A percentile compares a stretch with the other conserved stretches of the same genome.
These are phyloP conservation scores for Montifringilla adamsi DNA, from an alignment of 2,113 vertebrate species.

Conservation along the genomic window DNA sequence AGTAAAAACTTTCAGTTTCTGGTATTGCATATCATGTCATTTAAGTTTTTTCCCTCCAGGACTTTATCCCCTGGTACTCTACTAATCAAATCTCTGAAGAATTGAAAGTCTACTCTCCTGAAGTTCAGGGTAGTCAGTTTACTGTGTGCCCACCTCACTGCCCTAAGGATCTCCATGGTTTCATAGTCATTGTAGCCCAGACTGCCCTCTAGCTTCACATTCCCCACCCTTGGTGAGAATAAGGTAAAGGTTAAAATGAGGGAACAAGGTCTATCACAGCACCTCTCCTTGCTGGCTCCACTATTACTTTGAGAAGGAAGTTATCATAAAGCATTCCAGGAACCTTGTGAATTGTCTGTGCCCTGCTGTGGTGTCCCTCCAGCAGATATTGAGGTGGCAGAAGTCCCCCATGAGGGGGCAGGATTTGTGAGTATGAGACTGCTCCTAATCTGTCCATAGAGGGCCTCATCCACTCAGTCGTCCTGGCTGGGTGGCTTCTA, in stretches of 20 bases:
- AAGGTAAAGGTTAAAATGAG: fast-evolving
- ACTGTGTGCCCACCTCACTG: neutral
- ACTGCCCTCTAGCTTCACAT: neutral
- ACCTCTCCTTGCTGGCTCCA: neutral
- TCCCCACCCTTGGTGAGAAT: neutral
- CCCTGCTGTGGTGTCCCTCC: neutral
- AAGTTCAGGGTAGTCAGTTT: neutral
- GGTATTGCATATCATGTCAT: neutral
- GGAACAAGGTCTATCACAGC: neutral
- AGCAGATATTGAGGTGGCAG: neutral
- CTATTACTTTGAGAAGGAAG: neutral
- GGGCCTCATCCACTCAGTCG: neutral
- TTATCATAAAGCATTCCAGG: neutral
- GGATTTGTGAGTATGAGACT: neutral
- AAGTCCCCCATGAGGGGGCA: neutral
- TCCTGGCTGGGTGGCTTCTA: neutral
- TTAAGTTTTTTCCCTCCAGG: neutral
- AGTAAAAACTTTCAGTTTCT: neutral
- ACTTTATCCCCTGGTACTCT: neutral
- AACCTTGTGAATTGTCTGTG: neutral
- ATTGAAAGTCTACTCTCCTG: neutral
- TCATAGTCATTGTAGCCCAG: neutral
- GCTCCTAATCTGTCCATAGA: neutral
- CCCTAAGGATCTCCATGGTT: neutral
- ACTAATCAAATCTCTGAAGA: neutral